Evolutionary conservation across 2,797 vertebrate genomes (phyloP).

Genomic region (Sternotherus odoratus): DNA sequence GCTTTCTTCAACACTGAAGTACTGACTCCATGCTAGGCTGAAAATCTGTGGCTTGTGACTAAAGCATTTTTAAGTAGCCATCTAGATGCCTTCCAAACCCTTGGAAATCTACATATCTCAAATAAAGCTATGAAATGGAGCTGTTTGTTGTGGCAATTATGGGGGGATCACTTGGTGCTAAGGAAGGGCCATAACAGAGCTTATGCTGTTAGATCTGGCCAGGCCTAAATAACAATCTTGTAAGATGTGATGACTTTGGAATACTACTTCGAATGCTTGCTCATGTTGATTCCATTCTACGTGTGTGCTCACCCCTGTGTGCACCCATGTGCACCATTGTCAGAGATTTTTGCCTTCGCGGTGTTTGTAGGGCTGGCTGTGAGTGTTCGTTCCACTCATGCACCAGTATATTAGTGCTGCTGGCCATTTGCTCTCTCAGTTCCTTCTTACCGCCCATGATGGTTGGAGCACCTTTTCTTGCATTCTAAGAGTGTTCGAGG

Average conservation of each 20-base stretch:
- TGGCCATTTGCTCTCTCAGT: too few relatives aligned
- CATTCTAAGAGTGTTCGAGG: too few relatives aligned
- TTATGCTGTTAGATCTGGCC: not conserved
- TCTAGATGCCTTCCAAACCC: not conserved
- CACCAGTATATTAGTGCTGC: too few relatives aligned
- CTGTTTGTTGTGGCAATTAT: not conserved
- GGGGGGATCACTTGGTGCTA: not conserved
- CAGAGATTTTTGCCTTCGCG: too few relatives aligned
- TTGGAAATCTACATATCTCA: not conserved
- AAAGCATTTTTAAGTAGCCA: not conserved
- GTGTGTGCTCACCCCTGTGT: too few relatives aligned
- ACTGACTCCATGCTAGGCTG: not conserved
- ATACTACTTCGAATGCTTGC: not conserved
- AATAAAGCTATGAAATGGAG: not conserved
- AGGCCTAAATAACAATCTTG: not conserved
- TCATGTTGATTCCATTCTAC: too few relatives aligned
- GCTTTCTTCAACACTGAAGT: not conserved
- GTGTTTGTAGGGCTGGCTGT: too few relatives aligned
- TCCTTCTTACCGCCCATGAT: too few relatives aligned
- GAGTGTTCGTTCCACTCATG: too few relatives aligned
- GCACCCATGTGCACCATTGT: too few relatives aligned
- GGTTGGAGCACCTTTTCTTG: too few relatives aligned
- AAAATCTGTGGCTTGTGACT: not conserved
- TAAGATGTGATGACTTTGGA: not conserved
- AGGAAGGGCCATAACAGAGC: not conserved